Conservation (phyloP, 1,140 invertebrate genomes). For the Hetaerina americana region DNA sequence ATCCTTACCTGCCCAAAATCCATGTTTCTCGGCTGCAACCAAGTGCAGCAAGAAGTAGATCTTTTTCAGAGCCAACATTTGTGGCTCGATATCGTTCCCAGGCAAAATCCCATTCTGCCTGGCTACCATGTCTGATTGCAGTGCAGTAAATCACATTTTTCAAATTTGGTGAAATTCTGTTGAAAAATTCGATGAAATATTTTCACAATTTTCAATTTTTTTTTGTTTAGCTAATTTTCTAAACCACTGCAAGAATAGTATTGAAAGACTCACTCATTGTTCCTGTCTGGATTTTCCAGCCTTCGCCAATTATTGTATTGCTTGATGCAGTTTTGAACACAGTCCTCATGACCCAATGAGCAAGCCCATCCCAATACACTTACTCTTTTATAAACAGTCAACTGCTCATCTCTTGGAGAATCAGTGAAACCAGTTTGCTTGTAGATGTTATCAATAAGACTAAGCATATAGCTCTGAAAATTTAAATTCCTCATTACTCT, state of each 20-base stretch:
- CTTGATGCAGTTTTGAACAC: conserved; percentile 47
- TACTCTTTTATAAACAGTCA: conserved; percentile 51
- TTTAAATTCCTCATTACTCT: not conserved
- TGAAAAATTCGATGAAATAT: no score
- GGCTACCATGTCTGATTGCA: conserved; percentile 62
- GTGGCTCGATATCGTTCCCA: conserved; percentile 59
- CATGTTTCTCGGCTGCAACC: conserved; percentile 65
- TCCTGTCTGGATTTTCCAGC: conserved; percentile 47
- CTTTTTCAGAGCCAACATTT: conserved; percentile 62
- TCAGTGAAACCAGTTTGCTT: conserved; percentile 49
- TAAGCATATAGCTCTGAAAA: conserved; percentile 48
- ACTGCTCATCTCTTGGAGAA: conserved; percentile 41
- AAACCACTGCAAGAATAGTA: not conserved
- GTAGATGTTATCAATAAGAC: conserved; percentile 48
- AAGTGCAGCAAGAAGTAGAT: conserved; percentile 55
- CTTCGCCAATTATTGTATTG: conserved; percentile 58
- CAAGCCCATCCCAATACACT: conserved; percentile 56
- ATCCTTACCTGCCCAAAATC: conserved; percentile 48
- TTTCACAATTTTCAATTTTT: conserved; percentile 1
- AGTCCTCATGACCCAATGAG: conserved; percentile 50
- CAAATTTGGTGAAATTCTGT: conserved; percentile 66
- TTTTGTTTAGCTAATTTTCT: not conserved
- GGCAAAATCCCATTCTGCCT: conserved; percentile 72
- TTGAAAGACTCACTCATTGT: conserved; percentile 50
- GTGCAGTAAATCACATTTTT: conserved; percentile 71